phyloP scores from a whole-genome alignment of 2,888 invertebrate species.

The Nemapogon koenigi region DNA sequence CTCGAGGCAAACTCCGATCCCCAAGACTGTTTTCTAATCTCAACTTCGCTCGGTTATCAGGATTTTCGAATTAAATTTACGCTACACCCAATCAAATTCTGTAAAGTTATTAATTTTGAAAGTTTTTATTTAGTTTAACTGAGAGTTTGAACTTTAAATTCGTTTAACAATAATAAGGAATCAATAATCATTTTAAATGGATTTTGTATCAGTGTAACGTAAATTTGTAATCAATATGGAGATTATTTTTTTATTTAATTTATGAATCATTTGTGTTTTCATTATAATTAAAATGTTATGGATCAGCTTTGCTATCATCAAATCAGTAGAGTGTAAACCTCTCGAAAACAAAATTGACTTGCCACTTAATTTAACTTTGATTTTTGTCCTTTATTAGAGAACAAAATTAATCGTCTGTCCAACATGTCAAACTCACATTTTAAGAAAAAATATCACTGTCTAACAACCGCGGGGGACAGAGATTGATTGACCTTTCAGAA shows the following conservation, averaged over 20 bases:
- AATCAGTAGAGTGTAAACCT: no score
- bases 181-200: background rate
- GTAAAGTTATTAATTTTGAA: constrained; percentile 23
- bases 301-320: no score
- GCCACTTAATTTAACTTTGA: constrained; percentile 2
- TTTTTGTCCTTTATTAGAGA: constrained; percentile 3
- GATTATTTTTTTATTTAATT: no score
- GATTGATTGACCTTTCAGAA: constrained; percentile 8
- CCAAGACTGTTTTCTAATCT: constrained; percentile 56
- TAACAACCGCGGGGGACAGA: background rate
- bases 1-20: constrained; percentile 50
- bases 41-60: constrained; percentile 45
- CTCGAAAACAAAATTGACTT: no score
- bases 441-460: constrained; percentile 3
- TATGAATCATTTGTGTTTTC: no score
- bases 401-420: constrained; percentile 7
- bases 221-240: no score
- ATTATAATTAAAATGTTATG: no score
- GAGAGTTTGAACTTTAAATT: constrained; percentile 10
- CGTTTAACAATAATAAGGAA: background rate
- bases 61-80: constrained; percentile 49
- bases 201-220: no score
- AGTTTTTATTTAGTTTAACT: constrained; percentile 10
- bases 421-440: constrained; percentile 8
- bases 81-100: constrained; percentile 44